phyloP scores from a whole-genome alignment of 1,140 invertebrate species.

The Apis laboriosa region DNA sequence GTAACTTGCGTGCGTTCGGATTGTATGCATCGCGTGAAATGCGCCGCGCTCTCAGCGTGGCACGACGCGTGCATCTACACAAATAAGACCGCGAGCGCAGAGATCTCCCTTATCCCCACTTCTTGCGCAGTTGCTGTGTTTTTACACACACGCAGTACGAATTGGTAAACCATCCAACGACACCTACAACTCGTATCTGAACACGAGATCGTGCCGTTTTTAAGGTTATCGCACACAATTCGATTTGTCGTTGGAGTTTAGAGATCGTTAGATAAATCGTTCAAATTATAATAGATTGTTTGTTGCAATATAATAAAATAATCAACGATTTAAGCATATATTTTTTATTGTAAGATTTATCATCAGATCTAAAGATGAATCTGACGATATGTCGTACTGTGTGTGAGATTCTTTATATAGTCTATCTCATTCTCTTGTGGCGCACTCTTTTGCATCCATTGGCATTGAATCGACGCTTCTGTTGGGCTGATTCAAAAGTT shows the following conservation, averaged over 20 bases:
- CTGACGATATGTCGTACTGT: neutral
- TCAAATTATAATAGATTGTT: neutral
- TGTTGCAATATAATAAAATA: neutral
- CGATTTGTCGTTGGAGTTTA: neutral
- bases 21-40: conserved; percentile 55
- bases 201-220: conserved; percentile 32
- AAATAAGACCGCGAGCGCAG: conserved; percentile 29
- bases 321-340: neutral
- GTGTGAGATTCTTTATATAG: neutral
- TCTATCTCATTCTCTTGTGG: neutral
- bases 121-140: conserved; percentile 17
- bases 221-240: neutral
- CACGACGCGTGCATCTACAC: conserved; percentile 54
- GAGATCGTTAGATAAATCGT: neutral
- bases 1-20: conserved; percentile 2
- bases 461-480: conserved; percentile 1
- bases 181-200: conserved; percentile 61
- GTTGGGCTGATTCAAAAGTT: neutral
- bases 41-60: conserved; percentile 37
- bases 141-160: conserved; percentile 58
- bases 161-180: conserved; percentile 63
- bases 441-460: neutral
- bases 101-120: conserved; percentile 17
- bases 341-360: neutral
- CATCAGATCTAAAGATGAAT: neutral